These are phyloP conservation scores for Leptogaster cylindrica DNA, from an alignment of 2,888 invertebrate species.

Conservation along the genomic window DNA sequence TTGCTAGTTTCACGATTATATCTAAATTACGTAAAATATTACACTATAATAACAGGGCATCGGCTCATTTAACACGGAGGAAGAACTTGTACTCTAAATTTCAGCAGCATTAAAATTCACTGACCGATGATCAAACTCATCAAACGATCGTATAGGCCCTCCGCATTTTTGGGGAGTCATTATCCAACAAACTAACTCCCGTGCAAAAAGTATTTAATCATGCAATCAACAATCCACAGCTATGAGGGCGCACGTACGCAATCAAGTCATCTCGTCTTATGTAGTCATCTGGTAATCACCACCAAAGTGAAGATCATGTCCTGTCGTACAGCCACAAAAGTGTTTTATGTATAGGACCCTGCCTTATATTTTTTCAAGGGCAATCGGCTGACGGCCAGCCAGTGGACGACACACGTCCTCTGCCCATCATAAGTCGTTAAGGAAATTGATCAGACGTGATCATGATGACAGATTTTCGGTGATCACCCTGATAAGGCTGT, in stretches of 20 bases:
- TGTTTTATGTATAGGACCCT: background rate
- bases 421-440: conserved; percentile 9
- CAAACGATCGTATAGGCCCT: background rate
- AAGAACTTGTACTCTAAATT: background rate
- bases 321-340: conserved; percentile 9
- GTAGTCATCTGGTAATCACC: conserved; percentile 6
- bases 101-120: conserved; percentile 1
- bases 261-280: background rate
- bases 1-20: too few species aligned
- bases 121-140: background rate
- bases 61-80: conserved; percentile 12
- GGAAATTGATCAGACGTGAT: conserved; percentile 40
- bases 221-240: background rate
- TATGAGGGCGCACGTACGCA: background rate
- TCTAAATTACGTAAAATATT: too few species aligned
- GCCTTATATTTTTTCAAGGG: background rate
- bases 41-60: too few species aligned
- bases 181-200: conserved; percentile 15
- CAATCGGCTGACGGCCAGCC: background rate
- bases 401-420: conserved; percentile 2
- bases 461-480: conserved; percentile 35
- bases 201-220: background rate
- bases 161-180: background rate
- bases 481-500: conserved; percentile 17
- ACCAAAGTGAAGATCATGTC: conserved; percentile 15